Evolutionary conservation across 2,888 invertebrate species (phyloP), one percentile per base, ranked within the genome.

Genomic region (Megalurothrips usitatus): DNA sequence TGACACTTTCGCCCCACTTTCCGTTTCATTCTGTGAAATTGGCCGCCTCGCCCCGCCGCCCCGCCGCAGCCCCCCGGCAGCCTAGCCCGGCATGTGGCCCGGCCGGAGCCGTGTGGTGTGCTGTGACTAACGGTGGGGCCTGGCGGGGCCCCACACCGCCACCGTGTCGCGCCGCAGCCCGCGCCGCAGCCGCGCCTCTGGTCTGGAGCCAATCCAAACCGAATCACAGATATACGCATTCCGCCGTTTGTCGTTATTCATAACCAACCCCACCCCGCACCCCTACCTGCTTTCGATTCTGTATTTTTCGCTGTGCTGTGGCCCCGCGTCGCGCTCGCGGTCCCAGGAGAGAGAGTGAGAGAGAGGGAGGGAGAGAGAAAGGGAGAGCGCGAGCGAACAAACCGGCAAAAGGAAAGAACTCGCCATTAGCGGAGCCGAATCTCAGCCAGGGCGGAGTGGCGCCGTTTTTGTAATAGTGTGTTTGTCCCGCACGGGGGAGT

Each of bases 1-100:
- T 75, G 68, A 75, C 68, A 75, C 68, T 75, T 75, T 75, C 68
- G 68, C 68, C 26, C 68, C 68, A 75, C 68, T 75, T 75, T 75
- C 68, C 11, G 68, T 75, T 75, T 75, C 68, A 75, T 75, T 75
- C 26, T 26, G 68, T 23, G 26, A 75, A 75, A 75, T 75, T 75
- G 68, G 68, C 52, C 52, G 52, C 52, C 52, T 10, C 52, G 52
- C 52, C 52, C 52, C 52, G 52, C 52, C 58, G 58, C 58, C 11
- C 14, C 58, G 14, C 17, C 17, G 14, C 14, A 58, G 0, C 17
- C 58, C 58, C 17, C 58, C 58, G 17, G 19, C 11, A 8, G 58
- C 52, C 52, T 52, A 12, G 10, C 52, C 19, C 52, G 34, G 34
- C 34, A 43, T n/a, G 34, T 6, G 3, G 34, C 34, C 34, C 34